Base-by-base conservation (phyloP, 2,888 invertebrate genomes). In the Steinernema scapterisci region DNA sequence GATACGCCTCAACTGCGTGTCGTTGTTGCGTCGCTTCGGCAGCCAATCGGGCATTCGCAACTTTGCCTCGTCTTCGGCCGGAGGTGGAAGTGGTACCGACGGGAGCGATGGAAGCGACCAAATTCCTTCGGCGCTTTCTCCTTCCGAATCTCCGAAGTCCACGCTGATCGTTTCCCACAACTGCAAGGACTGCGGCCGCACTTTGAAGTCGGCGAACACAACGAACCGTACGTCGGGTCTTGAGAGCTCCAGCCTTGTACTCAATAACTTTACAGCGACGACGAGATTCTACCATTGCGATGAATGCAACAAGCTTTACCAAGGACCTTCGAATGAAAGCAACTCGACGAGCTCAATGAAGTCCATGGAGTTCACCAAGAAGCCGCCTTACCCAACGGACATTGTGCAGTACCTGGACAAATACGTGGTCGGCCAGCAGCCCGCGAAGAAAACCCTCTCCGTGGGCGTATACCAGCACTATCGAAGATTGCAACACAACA, bases 391-490 rank as follows among this genome's bases (percentile, higher is more conserved):
- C n/a, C 63, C 63, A 25, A 63, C 63, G 7, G 63, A 63, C 92
- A 97, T 99, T 79, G 95, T 93, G 90, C 95, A 95, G 87, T 97
- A 94, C 89, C 90, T 99, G 80, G 94, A 97, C 90, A 93, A 93
- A 87, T 95, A 96, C 90, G 97, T 99, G 16, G 93, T 99, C 25
- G 99, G 97, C 0, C 97, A 99, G 89, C 94, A 96, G 81, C 92
- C 93, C 88, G 97, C 97, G 0, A 99, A 99, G 90, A 97, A 96
- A 89, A 95, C 97, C 45, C 90, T 99, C 45, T 93, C 96, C 0
- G 97, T 97, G 45, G 97, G 97, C n/a, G 97, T 99, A 0, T 99
- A 97, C 90, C 97, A 97, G 90, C 99, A 99, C 89, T 99, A 97
- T 89, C 97, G 97, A 90, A 91, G 97, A 85, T 95, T 99, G 87